Percentiles rank a stretch among this genome's conserved stretches.
phyloP scores from a whole-genome alignment of 2,888 invertebrate genomes.

The Deroplatys truncata region DNA sequence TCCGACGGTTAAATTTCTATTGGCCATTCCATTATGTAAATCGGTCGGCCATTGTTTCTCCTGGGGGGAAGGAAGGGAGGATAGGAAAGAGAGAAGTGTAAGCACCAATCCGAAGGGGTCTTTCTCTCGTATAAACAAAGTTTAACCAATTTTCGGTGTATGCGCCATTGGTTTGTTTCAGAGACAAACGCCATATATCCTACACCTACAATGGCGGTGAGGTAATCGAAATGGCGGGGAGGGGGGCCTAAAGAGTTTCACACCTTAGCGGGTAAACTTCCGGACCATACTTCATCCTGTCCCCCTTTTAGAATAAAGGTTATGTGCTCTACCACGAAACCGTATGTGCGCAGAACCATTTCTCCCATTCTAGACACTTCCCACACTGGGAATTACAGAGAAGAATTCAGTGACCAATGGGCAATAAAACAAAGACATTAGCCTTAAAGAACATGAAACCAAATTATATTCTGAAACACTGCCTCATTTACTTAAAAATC shows the following conservation, averaged over 20 bases:
- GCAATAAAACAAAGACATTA: too few relatives aligned
- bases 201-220: background rate
- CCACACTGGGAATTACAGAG: background rate
- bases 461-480: too few relatives aligned
- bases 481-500: too few relatives aligned
- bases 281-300: background rate
- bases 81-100: background rate
- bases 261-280: background rate
- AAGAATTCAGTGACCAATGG: background rate
- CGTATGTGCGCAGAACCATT: background rate
- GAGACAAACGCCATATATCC: background rate
- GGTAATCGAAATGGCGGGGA: background rate
- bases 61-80: background rate
- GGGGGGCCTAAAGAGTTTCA: background rate
- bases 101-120: background rate
- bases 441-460: too few relatives aligned
- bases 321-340: background rate
- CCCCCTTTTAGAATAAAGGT: background rate
- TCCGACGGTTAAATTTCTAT: background rate
- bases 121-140: background rate
- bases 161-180: background rate
- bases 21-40: slow-evolving; percentile 18
- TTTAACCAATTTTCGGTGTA: slow-evolving; percentile 9
- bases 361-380: background rate
- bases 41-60: slow-evolving; percentile 1